Evolutionary conservation across 2,888 invertebrate genomes (phyloP), one percentile per base, ranked within the genome.

Genomic region (Oligia latruncula): DNA sequence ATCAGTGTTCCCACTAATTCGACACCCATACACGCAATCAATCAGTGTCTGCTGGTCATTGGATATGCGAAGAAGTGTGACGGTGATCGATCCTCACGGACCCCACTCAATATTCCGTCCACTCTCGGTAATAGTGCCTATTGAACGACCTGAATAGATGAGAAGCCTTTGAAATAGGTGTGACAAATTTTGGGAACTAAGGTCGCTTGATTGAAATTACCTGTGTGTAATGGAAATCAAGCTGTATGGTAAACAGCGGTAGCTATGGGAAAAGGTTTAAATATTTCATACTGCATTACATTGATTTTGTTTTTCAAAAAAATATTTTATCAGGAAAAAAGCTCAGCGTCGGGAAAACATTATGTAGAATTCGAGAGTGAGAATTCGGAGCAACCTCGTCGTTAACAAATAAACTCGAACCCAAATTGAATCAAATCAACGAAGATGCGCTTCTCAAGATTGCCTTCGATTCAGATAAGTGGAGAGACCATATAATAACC

Each of bases 101-200:
- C 85, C 85, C 85, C 84, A 75, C 85, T 87, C 88, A 87, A 86
- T 86, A 86, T 81, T 81, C 83, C 76, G 71, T 72, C 85, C 74
- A 74, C 85, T 85, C 55, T 70, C 40, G 65, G 85, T 87, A 85
- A 85, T 87, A 84, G 87, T 67, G 49, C 52, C 87, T 40, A 87
- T 85, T 87, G 84, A 78, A 65, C 43, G 71, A 20, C 4, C 29
- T 77, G 68, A 85, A 87, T 87, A 71, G 66, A 77, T 58, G 85
- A 62, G 85, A 55, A 68, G 68, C 58, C 60, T 58, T 29, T 86
- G 87, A 85, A 80, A 71, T 73, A 84, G 84, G 82, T 78, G 86
- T 82, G 86, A 87, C 85, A 85, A 86, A 86, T 86, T 85, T 81
- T 73, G 49, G 55, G 64, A 58, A 77, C 77, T 62, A 60, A 72